phyloP scores from a whole-genome alignment of 23 tunicate genomes.

The Corella eumyota region DNA sequence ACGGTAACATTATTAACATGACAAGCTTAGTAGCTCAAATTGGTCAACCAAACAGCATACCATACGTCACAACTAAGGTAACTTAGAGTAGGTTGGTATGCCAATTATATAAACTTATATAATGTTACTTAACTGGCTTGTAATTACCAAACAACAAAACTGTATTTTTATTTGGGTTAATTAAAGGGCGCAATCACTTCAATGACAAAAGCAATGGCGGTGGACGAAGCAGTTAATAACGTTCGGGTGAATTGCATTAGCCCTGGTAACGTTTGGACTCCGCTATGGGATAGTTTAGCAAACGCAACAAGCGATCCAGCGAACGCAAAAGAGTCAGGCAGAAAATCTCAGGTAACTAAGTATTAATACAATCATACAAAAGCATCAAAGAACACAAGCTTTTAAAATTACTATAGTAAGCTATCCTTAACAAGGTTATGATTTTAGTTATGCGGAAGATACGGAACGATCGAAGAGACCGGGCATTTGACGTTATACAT shows the following conservation, averaged over 20 bases:
- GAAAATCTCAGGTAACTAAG: constrained; percentile 14
- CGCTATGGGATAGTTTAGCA: constrained; percentile 11
- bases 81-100: too few species aligned
- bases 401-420: too few species aligned
- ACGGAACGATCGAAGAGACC: constrained; percentile 12
- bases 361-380: too few species aligned
- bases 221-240: constrained; percentile 12
- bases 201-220: constrained; percentile 25
- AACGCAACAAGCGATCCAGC: not conserved
- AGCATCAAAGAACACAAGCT: too few species aligned
- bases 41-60: constrained; percentile 13
- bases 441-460: constrained; percentile 10
- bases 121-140: not conserved
- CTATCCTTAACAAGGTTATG: not conserved
- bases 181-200: constrained; percentile 12
- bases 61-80: constrained; percentile 20
- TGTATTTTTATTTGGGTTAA: too few species aligned
- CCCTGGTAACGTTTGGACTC: constrained; percentile 20
- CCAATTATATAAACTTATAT: not conserved
- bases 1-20: constrained; percentile 15
- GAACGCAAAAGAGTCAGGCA: not conserved
- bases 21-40: constrained; percentile 13
- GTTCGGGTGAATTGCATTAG: constrained; percentile 21
- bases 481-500: constrained; percentile 13
- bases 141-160: too few species aligned